A percentile compares a stretch with the other conserved stretches of the same genome.
These are phyloP conservation scores for Neuroterus valhalla DNA, from an alignment of 1,140 invertebrate genomes.

Conservation along the genomic window DNA sequence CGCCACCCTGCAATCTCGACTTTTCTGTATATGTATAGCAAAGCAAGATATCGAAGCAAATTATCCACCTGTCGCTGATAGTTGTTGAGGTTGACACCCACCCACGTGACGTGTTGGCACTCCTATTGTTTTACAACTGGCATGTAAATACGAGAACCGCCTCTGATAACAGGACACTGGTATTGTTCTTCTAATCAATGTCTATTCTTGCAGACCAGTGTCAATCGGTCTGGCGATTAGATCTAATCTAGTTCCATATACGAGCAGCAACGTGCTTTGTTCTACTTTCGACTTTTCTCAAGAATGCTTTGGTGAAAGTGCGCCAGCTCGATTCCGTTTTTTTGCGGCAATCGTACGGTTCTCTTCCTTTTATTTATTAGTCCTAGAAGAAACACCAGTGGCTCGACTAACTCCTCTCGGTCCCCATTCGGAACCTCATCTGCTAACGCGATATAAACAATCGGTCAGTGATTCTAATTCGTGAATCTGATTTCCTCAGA, in stretches of 20 bases:
- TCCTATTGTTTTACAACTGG: not conserved
- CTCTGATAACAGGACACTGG: constrained; percentile 15
- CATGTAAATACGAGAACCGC: not conserved
- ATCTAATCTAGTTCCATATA: constrained; percentile 19
- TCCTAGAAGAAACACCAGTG: not conserved
- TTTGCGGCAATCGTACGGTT: not conserved
- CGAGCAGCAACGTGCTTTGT: constrained; percentile 6
- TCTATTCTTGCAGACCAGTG: constrained; percentile 9
- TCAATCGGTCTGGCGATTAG: constrained; percentile 26
- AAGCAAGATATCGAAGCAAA: too few species aligned
- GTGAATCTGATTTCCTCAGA: not conserved
- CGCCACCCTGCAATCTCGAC: too few species aligned
- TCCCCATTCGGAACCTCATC: not conserved
- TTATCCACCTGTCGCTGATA: too few species aligned
- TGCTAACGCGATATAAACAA: not conserved
- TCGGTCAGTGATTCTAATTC: not conserved
- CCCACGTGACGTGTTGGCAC: not conserved
- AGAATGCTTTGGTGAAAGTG: constrained; percentile 28
- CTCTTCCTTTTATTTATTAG: not conserved
- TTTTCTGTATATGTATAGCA: too few species aligned
- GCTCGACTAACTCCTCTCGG: not conserved
- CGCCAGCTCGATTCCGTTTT: not conserved
- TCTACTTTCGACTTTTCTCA: not conserved
- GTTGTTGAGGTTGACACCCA: not conserved
- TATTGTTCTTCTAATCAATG: constrained; percentile 29